These are phyloP conservation scores for Autographa gamma DNA, from an alignment of 2,888 invertebrate genomes.

Conservation along the genomic window DNA sequence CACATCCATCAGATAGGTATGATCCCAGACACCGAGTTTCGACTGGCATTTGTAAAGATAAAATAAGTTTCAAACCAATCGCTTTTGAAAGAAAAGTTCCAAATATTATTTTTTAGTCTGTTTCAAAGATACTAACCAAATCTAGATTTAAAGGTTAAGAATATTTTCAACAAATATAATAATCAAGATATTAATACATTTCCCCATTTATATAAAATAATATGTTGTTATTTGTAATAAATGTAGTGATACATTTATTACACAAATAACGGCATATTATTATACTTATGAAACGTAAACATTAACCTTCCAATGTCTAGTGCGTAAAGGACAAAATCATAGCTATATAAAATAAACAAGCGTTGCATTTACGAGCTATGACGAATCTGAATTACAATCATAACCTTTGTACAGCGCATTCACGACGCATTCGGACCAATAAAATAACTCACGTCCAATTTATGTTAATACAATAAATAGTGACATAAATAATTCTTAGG, in stretches of 20 bases:
- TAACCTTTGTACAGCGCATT: conserved; percentile 84
- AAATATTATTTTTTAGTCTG: no score
- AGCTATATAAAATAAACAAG: conserved; percentile 74
- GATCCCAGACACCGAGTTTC: background rate
- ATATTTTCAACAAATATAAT: no score
- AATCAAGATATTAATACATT: no score
- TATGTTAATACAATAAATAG: conserved; percentile 89
- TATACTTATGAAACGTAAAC: no score
- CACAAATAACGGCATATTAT: no score
- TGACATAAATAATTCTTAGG: conserved; percentile 85
- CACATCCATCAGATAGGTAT: conserved; percentile 1
- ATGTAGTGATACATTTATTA: no score
- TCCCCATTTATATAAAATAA: no score
- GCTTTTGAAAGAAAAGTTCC: background rate
- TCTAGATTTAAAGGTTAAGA: no score
- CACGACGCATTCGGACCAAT: conserved; percentile 83
- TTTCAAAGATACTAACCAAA: no score
- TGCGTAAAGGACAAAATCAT: conserved; percentile 49
- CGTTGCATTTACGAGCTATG: conserved; percentile 84
- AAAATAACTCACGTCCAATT: conserved; percentile 89
- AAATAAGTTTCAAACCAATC: background rate
- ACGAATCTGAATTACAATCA: conserved; percentile 86
- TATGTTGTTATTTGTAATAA: no score
- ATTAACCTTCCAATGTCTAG: conserved; percentile 42
- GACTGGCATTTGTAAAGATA: background rate